Percentiles rank a stretch among this genome's conserved stretches.
Conservation (phyloP, 2,113 vertebrate species). For the Bolborhynchus lineola region DNA sequence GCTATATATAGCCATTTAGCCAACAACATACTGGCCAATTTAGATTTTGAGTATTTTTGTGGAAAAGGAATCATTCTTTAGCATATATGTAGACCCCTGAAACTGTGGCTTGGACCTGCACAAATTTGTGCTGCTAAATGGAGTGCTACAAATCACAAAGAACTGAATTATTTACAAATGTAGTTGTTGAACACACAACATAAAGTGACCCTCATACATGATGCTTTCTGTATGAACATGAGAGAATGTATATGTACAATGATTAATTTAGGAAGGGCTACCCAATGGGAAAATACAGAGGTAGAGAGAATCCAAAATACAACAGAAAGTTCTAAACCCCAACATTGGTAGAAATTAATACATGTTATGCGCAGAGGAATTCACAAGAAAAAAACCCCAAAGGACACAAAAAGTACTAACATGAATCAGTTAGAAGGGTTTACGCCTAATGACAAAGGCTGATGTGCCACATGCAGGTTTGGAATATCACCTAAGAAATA, state of each 20-base stretch:
- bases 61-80: neutral
- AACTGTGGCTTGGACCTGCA: neutral
- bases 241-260: neutral
- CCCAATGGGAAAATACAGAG: neutral
- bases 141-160: neutral
- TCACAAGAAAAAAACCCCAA: neutral
- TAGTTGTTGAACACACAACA: neutral
- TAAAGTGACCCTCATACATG: neutral
- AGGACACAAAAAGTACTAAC: neutral
- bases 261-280: neutral
- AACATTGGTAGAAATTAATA: neutral
- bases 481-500: neutral
- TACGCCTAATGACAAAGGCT: neutral
- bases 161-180: neutral
- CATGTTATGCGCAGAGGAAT: neutral
- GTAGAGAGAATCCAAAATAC: neutral
- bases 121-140: neutral
- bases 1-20: neutral
- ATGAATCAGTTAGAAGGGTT: neutral
- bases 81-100: neutral
- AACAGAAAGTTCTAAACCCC: neutral
- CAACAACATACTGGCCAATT: neutral
- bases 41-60: neutral
- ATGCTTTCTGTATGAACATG: neutral
- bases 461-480: neutral